Percentiles rank a stretch among this genome's conserved stretches.
Evolutionary conservation across 2,797 vertebrate species (phyloP).

Genomic region (Forpus xanthops): DNA sequence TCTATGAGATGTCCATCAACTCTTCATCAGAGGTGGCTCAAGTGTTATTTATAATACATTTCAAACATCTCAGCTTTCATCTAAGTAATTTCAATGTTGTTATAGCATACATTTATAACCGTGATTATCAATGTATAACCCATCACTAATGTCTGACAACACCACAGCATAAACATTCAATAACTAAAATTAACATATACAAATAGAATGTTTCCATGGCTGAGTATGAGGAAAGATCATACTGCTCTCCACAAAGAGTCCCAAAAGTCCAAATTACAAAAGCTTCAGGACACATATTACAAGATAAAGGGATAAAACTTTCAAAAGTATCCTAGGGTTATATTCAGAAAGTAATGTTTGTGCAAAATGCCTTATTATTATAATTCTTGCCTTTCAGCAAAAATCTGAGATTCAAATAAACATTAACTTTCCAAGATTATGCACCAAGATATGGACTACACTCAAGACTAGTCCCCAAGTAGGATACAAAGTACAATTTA

Average conservation of each 20-base stretch:
- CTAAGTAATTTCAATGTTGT: background rate
- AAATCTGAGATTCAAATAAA: background rate
- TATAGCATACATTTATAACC: background rate
- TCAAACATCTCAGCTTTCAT: background rate
- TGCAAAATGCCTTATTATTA: background rate
- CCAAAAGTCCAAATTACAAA: background rate
- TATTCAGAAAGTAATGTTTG: background rate
- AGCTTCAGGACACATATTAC: background rate
- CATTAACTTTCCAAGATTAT: background rate
- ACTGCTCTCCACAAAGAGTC: background rate
- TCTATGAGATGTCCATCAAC: background rate
- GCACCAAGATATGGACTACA: background rate
- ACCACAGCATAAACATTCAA: background rate
- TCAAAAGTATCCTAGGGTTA: background rate
- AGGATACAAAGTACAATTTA: background rate
- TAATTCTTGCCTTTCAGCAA: background rate
- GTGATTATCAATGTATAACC: background rate
- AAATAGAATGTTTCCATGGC: background rate
- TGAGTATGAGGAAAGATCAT: background rate
- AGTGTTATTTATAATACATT: background rate
- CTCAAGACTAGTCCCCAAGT: background rate
- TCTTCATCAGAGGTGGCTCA: background rate
- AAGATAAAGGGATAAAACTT: constrained; percentile 8
- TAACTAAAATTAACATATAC: background rate
- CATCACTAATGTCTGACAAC: background rate